Evolutionary conservation across 1,140 invertebrate species (phyloP), one percentile per base, ranked within the genome.

Genomic region (Caenorhabditis briggsae): DNA sequence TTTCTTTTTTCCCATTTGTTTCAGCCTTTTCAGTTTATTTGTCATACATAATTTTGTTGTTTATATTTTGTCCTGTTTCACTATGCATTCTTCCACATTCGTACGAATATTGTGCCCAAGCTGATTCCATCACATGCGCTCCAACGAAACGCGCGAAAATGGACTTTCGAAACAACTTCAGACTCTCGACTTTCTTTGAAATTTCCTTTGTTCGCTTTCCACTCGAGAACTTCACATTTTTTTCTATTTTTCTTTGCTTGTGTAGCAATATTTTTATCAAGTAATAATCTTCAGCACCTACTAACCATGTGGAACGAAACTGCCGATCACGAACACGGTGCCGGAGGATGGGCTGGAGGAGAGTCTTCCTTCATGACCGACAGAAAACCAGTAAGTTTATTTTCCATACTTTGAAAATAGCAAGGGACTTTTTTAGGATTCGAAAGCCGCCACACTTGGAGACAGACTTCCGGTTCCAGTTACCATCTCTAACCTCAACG

Each of bases 301-400:
- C 70, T 78, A 78, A 78, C 46, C n/a, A 78, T 78, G 70, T 78
- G 70, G 70, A 50, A 23, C 43, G 70, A 78, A 5, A 78, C 70
- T 50, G 14, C 18, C 18, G 70, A 50, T 11, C 43, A 78, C 46
- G 70, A 78, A n/a, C 50, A 78, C 20, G 70, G 46, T 9, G n/a
- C 16, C n/a, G 70, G 70, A 33, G 33, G 33, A 50, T 78, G 70
- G 70, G 46, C 43, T 23, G 70, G 12, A 5, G 70, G 46, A 50
- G 70, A 78, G 70, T 78, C 70, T 9, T 78, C 70, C 9, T 78
- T 78, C 46, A 78, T 78, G 70, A 78, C 70, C n/a, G 70, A 78
- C 23, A 78, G 70, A 50, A 78, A 78, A n/a, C 70, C 70, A 50
- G 70, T 78, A 23, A 25, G 20, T 12, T 61, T 58, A 20, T 5